phyloP scores from a whole-genome alignment of 2,797 vertebrate species.

The Picus viridis region DNA sequence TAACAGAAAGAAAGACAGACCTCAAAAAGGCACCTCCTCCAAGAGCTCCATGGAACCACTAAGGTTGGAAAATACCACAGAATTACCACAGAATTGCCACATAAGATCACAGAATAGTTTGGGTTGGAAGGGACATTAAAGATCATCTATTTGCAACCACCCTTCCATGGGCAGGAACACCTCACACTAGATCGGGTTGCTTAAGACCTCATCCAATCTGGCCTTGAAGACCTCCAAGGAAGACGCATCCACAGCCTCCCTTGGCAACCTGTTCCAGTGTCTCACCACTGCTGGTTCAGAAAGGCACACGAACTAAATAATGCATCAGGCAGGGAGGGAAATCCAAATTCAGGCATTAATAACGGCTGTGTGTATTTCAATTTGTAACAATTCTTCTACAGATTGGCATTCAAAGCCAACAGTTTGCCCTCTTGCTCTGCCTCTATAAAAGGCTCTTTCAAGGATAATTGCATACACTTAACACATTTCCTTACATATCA shows the following conservation, averaged over 20 bases:
- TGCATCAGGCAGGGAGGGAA: neutral
- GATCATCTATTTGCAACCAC: no score
- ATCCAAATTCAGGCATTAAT: neutral
- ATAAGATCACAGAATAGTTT: no score
- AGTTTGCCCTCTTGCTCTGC: constrained; percentile 6
- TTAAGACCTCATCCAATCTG: no score
- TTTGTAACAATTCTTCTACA: neutral
- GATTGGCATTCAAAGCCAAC: neutral
- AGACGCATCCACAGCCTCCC: no score
- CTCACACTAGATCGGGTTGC: no score
- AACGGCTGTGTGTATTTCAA: neutral
- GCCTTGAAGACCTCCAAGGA: no score
- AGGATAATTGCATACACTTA: neutral
- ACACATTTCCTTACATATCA: constrained; percentile 20
- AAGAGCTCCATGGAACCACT: neutral
- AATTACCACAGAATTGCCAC: no score
- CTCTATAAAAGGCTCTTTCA: neutral
- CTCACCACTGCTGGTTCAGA: neutral
- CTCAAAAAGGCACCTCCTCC: neutral
- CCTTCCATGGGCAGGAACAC: no score
- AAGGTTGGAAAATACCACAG: no score
- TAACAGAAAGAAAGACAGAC: neutral
- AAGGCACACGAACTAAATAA: neutral
- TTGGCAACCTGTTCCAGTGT: no score
- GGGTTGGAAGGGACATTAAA: no score